Conservation (phyloP, 2,888 invertebrate genomes). For the Carpatolechia fugitivella region DNA sequence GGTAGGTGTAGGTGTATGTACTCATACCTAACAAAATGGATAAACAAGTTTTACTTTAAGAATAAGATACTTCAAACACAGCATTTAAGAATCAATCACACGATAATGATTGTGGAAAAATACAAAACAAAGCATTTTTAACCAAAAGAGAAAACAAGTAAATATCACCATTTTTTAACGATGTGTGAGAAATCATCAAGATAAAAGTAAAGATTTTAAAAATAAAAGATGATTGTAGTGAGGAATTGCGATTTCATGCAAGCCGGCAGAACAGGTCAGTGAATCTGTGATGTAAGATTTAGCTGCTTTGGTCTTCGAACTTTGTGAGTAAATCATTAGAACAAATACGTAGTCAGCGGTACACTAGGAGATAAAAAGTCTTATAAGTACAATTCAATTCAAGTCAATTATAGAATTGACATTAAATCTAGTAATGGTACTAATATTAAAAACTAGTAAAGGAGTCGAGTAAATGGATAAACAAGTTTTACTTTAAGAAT, state of each 20-base stretch:
- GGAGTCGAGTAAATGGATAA: too few relatives aligned
- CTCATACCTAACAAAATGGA: too few relatives aligned
- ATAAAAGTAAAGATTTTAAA: neutral
- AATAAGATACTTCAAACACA: too few relatives aligned
- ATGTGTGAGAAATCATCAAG: neutral
- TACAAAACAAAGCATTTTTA: neutral
- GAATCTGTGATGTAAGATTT: neutral
- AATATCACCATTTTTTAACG: neutral
- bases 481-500: too few relatives aligned
- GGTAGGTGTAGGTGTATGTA: too few relatives aligned
- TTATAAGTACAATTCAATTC: too few relatives aligned
- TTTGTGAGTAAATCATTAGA: neutral
- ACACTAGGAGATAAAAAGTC: neutral
- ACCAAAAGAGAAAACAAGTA: neutral
- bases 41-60: too few relatives aligned
- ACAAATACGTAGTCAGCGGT: neutral
- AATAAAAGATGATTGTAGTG: neutral
- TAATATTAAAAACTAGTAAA: too few relatives aligned
- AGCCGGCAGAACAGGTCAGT: neutral
- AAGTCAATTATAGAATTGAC: too few relatives aligned
- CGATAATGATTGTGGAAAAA: too few relatives aligned
- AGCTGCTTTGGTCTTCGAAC: neutral
- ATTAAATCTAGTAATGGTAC: too few relatives aligned
- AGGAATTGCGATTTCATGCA: neutral
- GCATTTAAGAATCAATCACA: too few relatives aligned